phyloP scores from a whole-genome alignment of 2,113 vertebrate genomes.

The Corythaixoides concolor region DNA sequence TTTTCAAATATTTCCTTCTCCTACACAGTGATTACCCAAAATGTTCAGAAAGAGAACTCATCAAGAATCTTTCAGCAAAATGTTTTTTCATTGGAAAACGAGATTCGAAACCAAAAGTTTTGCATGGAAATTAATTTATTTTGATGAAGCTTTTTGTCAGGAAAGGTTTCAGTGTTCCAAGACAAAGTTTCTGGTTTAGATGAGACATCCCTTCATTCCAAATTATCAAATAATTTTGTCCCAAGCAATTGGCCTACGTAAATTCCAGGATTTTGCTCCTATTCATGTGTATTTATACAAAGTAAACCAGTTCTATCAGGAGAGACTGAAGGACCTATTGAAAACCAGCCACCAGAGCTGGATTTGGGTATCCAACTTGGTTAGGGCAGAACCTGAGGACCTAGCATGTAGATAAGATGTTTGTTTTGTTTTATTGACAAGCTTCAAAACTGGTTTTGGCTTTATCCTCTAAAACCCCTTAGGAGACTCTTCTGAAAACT shows the following conservation, averaged over 20 bases:
- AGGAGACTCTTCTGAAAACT: neutral
- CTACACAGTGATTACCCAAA: neutral
- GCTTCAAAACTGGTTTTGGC: neutral
- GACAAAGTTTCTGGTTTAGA: neutral
- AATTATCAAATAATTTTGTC: neutral
- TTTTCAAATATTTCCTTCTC: neutral
- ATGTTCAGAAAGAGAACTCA: neutral
- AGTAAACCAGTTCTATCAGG: neutral
- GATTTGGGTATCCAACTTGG: neutral
- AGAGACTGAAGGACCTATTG: neutral
- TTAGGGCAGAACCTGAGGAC: neutral
- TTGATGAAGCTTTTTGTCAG: neutral
- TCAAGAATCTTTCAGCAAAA: conserved; percentile 10
- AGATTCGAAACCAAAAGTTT: neutral
- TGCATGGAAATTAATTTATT: neutral
- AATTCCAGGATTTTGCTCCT: neutral
- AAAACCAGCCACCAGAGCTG: neutral
- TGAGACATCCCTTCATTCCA: neutral
- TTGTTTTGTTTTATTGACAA: neutral
- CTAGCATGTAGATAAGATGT: neutral
- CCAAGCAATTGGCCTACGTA: too few species aligned
- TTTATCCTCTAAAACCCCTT: neutral
- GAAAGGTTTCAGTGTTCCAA: neutral
- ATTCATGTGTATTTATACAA: neutral
- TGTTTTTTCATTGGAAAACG: neutral